Evolutionary conservation across 2,888 invertebrate species (phyloP), one percentile per base, ranked within the genome.

Genomic region (Drepanosiphum platanoidis): DNA sequence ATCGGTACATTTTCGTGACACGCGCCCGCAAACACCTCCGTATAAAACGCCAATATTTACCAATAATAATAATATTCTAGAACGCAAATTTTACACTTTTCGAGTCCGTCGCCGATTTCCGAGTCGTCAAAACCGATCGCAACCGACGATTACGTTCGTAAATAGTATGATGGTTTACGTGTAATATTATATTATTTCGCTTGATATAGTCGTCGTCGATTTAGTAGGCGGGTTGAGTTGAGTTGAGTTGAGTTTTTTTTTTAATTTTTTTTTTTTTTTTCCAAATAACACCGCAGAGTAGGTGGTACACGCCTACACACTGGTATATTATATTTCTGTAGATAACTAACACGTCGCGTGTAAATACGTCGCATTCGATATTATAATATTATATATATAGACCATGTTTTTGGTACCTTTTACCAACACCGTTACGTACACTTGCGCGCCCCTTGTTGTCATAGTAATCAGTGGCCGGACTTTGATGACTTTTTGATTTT

Each of bases 261-360:
- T n/a, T n/a, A n/a, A n/a, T n/a, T n/a, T n/a, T n/a, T 79, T 79
- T 68, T 42, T 32, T 32, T 80, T 80, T 74, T 27, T 34, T 70
- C 34, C 46, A 30, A 13, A 36, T 70, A 70, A 81, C 70, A 70
- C 36, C 18, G 18, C 18, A 46, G 80, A 52, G 36, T 32, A 46
- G 32, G 22, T 30, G n/a, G n/a, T 22, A 52, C 22, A 52, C 52
- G 22, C n/a, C n/a, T n/a, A n/a, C n/a, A n/a, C 18, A 22, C 52
- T 81, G 32, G 46, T 72, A 34, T n/a, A n/a, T n/a, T n/a, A n/a
- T n/a, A n/a, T 66, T 58, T 58, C 81, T 15, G 71, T 82, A 61
- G 39, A 71, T 27, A 39, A 82, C 81, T 81, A 82, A 82, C 81
- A 82, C 13, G n/a, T 32, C 71, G 81, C 70, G 81, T 72, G 64